phyloP scores from a whole-genome alignment of 2,113 vertebrate genomes.

The Neogobius melanostomus region DNA sequence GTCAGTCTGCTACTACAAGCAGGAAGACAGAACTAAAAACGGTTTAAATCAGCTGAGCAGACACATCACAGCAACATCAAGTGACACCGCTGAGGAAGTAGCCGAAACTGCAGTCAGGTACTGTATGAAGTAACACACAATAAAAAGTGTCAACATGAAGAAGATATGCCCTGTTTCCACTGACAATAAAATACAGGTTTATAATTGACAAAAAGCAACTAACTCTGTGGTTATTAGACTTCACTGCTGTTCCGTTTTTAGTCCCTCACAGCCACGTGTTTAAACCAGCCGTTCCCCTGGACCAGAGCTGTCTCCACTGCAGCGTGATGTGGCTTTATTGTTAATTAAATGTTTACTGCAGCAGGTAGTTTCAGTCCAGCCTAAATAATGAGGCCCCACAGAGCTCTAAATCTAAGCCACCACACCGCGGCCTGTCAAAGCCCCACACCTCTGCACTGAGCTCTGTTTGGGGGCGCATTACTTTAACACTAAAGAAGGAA shows the following conservation, averaged over 20 bases:
- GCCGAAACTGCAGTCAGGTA: too few relatives aligned
- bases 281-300: slow-evolving; percentile 22
- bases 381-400: slow-evolving; percentile 18
- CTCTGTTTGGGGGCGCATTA: neutral
- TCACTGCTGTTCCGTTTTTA: slow-evolving; percentile 17
- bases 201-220: neutral
- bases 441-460: neutral
- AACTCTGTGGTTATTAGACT: slow-evolving; percentile 16
- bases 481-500: neutral
- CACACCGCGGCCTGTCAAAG: neutral
- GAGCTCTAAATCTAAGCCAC: neutral
- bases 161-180: neutral
- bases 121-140: too few relatives aligned
- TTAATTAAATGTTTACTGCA: slow-evolving; percentile 37
- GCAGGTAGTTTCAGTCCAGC: slow-evolving; percentile 14
- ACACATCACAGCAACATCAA: too few relatives aligned
- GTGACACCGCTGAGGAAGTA: too few relatives aligned
- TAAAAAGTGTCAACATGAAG: too few relatives aligned
- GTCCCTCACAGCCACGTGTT: slow-evolving; percentile 22
- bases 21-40: too few relatives aligned
- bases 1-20: too few relatives aligned
- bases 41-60: too few relatives aligned
- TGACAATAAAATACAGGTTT: neutral
- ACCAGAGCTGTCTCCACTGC: slow-evolving; percentile 18
- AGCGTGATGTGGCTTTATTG: slow-evolving; percentile 16